Conservation (phyloP, 35 echinoderm and acorn worm genomes). For the Stichopus chloronotus region DNA sequence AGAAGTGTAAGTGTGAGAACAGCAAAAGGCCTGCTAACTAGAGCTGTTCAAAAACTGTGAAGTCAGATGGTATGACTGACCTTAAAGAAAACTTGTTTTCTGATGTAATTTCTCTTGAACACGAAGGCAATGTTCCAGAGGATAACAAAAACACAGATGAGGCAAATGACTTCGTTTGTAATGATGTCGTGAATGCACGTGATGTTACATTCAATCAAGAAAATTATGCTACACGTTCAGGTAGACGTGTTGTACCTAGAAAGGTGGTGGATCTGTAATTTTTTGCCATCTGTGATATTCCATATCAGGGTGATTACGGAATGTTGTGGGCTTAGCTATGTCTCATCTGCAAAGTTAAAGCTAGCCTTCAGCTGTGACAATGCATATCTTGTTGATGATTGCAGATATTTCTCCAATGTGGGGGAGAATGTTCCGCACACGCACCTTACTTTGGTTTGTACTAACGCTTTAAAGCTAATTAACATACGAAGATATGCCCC, state of each 20-base stretch:
- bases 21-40: background rate
- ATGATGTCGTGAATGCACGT: background rate
- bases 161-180: background rate
- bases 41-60: background rate
- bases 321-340: background rate
- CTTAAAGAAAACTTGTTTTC: background rate
- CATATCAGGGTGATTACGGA: background rate
- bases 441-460: background rate
- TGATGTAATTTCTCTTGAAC: background rate
- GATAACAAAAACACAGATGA: background rate
- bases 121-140: background rate
- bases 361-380: background rate
- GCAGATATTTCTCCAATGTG: constrained; percentile 25
- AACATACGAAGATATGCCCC: too few species aligned
- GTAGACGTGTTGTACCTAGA: constrained; percentile 38
- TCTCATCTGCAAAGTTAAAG: background rate
- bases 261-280: background rate
- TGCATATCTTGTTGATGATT: background rate
- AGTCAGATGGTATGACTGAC: background rate
- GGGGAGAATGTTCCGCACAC: constrained; percentile 29
- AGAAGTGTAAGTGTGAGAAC: constrained; percentile 20
- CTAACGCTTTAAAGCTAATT: background rate
- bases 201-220: constrained; percentile 27
- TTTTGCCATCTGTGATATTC: background rate
- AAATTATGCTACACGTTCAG: constrained; percentile 29